Evolutionary conservation across 2,113 vertebrate genomes (phyloP).

Genomic region (Taurulus bubalis): DNA sequence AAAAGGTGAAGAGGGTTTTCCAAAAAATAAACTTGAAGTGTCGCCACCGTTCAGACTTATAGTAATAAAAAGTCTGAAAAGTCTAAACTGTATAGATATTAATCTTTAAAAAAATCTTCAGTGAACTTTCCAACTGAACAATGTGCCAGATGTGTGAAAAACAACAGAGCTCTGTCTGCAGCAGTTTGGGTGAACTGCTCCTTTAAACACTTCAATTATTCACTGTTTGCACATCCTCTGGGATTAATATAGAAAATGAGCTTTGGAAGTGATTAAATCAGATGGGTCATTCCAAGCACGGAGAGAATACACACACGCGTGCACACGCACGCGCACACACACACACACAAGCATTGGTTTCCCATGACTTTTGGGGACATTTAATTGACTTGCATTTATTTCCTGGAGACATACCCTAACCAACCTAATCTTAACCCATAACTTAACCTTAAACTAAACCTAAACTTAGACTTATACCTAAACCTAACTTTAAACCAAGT

Average conservation of each 20-base stretch:
- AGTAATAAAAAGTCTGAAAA: neutral
- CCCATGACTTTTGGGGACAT: neutral
- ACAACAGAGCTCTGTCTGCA: slow-evolving; percentile 5
- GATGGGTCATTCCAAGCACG: neutral
- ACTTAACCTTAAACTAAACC: neutral
- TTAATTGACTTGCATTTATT: neutral
- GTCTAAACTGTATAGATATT: neutral
- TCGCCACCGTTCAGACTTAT: neutral
- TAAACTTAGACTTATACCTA: neutral
- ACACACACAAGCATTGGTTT: too few relatives aligned
- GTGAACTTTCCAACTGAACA: neutral
- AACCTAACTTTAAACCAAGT: neutral
- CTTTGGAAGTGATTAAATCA: slow-evolving; percentile 23
- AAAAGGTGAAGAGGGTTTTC: neutral
- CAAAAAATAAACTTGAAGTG: neutral
- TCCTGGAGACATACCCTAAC: neutral
- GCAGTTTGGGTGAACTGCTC: slow-evolving; percentile 14
- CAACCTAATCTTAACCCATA: neutral
- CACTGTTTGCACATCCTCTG: neutral
- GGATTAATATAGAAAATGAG: neutral
- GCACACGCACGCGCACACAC: neutral
- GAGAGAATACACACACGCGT: neutral
- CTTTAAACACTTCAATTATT: slow-evolving; percentile 17
- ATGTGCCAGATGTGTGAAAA: slow-evolving; percentile 7
- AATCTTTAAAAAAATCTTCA: neutral